These are phyloP conservation scores for Caerostris extrusa DNA, from an alignment of 1,140 invertebrate species.

Conservation along the genomic window DNA sequence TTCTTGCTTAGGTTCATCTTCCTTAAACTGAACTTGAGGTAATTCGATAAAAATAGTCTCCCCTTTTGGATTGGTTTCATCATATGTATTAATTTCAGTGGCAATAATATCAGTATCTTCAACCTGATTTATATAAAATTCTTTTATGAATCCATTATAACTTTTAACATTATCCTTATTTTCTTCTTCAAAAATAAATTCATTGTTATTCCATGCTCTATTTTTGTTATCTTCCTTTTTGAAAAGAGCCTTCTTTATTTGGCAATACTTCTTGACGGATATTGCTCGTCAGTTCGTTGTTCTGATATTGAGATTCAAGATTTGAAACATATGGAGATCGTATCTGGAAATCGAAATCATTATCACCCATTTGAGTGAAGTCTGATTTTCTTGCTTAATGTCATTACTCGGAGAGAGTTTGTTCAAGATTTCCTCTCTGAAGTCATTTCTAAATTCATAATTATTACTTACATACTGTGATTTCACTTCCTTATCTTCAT, in stretches of 20 bases:
- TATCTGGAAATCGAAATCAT: not conserved
- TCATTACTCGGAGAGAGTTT: not conserved
- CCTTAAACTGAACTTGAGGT: not conserved
- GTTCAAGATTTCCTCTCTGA: not conserved
- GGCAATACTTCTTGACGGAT: no score
- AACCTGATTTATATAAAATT: not conserved
- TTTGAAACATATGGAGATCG: not conserved
- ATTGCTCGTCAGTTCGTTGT: not conserved
- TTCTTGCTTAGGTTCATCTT: not conserved
- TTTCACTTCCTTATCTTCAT: not conserved
- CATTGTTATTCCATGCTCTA: no score
- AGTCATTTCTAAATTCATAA: not conserved
- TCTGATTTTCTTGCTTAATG: not conserved
- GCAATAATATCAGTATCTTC: no score
- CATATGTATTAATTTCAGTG: not conserved
- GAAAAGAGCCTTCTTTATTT: no score
- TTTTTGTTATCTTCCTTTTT: no score
- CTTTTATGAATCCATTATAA: not conserved
- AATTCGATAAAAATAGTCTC: not conserved
- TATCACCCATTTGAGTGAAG: not conserved
- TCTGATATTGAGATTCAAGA: not conserved
- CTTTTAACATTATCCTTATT: not conserved
- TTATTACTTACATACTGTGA: not conserved
- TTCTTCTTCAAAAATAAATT: not conserved
- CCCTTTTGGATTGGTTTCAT: not conserved